These are phyloP conservation scores for Corythornis vintsioides DNA, from an alignment of 2,113 vertebrate species.

Conservation along the genomic window DNA sequence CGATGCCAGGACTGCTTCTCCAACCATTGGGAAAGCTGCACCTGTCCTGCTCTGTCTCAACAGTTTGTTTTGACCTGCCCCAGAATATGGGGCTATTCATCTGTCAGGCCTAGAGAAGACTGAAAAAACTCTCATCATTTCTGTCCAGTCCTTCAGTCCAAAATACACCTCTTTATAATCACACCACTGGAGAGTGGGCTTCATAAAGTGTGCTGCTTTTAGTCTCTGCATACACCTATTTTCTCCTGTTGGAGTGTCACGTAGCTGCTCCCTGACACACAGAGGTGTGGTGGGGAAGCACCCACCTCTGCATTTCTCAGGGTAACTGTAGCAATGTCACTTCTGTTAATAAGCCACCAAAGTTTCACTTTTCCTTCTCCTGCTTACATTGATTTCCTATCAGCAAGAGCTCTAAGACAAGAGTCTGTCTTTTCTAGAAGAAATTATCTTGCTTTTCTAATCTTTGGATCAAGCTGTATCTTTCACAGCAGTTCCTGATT, in stretches of 20 bases:
- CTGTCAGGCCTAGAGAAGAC: background rate
- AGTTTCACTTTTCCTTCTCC: background rate
- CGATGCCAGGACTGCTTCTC: background rate
- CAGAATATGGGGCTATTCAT: background rate
- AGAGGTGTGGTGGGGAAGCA: background rate
- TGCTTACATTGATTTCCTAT: background rate
- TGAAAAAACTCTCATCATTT: background rate
- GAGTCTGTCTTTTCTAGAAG: background rate
- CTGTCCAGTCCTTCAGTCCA: background rate
- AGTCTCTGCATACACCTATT: background rate
- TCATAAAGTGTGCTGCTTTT: background rate
- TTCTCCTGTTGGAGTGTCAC: fast-evolving
- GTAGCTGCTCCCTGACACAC: background rate
- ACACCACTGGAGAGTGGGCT: background rate
- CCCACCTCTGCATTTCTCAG: background rate
- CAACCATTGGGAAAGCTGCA: conserved; percentile 22
- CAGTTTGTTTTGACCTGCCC: conserved; percentile 33
- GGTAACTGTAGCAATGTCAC: background rate
- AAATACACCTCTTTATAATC: background rate
- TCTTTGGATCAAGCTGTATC: background rate
- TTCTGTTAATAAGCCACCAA: background rate
- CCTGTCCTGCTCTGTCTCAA: conserved; percentile 39
- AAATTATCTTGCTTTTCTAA: background rate
- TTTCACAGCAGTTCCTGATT: background rate
- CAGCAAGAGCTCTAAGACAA: background rate